A percentile compares a stretch with the other conserved stretches of the same genome.
These are phyloP conservation scores for Furcula furcula DNA, from an alignment of 2,888 invertebrate species.

Conservation along the genomic window DNA sequence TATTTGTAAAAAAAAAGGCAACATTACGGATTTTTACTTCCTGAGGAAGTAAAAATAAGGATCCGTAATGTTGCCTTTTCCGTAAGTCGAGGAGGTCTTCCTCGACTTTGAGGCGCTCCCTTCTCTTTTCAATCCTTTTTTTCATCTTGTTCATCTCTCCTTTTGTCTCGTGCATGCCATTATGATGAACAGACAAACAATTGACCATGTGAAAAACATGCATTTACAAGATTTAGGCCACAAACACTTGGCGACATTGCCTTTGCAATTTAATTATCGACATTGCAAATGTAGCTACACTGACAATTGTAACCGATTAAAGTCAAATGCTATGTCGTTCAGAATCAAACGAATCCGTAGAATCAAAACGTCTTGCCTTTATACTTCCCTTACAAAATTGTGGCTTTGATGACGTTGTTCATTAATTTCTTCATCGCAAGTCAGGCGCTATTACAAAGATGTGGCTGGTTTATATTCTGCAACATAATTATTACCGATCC, in stretches of 20 bases:
- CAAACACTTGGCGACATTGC: conserved; percentile 4
- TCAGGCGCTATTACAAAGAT: conserved; percentile 5
- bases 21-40: too few species aligned
- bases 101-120: too few species aligned
- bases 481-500: conserved; percentile 5
- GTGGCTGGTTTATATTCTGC: conserved; percentile 6
- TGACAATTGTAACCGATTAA: background rate
- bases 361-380: conserved; percentile 3
- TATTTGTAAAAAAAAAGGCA: too few species aligned
- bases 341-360: background rate
- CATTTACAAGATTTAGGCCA: background rate
- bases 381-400: conserved; percentile 4
- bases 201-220: background rate
- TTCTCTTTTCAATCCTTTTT: too few species aligned
- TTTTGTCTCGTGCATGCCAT: too few species aligned
- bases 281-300: too few species aligned
- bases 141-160: too few species aligned
- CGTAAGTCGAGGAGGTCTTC: too few species aligned
- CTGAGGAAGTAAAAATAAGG: too few species aligned
- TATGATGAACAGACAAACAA: too few species aligned
- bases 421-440: conserved; percentile 6
- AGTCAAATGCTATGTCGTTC: background rate
- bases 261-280: conserved; percentile 4
- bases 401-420: conserved; percentile 3
- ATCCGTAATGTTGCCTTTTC: too few species aligned